Conservation (phyloP, 2,888 invertebrate genomes). For the Hylaea fasciaria region DNA sequence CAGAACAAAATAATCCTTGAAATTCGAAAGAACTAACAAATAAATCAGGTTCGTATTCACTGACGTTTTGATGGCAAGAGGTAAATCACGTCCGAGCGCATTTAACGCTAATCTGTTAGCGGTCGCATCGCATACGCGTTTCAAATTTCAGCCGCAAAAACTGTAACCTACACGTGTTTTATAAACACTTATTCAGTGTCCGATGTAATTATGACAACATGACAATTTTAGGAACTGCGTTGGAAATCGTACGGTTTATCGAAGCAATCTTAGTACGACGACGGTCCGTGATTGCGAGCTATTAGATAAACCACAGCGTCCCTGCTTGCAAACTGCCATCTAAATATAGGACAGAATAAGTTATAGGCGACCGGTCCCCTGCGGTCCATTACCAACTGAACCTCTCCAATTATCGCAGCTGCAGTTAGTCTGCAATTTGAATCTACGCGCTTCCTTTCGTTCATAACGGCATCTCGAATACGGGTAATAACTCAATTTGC, state of each 20-base stretch:
- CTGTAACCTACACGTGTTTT: constrained; percentile 42
- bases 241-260: constrained; percentile 7
- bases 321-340: constrained; percentile 56
- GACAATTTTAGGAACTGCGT: constrained; percentile 19
- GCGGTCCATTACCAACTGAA: constrained; percentile 62
- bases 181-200: constrained; percentile 41
- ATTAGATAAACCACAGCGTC: constrained; percentile 65
- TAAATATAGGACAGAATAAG: constrained; percentile 67
- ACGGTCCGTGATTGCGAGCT: constrained; percentile 35
- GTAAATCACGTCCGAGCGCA: constrained; percentile 47
- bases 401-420: constrained; percentile 70
- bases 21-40: neutral
- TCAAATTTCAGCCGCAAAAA: constrained; percentile 60
- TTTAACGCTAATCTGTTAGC: constrained; percentile 55
- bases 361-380: constrained; percentile 58
- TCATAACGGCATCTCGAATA: constrained; percentile 49
- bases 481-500: constrained; percentile 38
- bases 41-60: constrained; percentile 6
- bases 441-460: constrained; percentile 68
- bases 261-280: constrained; percentile 29
- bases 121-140: constrained; percentile 43
- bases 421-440: constrained; percentile 67
- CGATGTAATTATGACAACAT: constrained; percentile 36
- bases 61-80: constrained; percentile 41
- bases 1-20: constrained; percentile 43